Base-by-base conservation (phyloP, 2,888 invertebrate species). In the Diloba caeruleocephala region DNA sequence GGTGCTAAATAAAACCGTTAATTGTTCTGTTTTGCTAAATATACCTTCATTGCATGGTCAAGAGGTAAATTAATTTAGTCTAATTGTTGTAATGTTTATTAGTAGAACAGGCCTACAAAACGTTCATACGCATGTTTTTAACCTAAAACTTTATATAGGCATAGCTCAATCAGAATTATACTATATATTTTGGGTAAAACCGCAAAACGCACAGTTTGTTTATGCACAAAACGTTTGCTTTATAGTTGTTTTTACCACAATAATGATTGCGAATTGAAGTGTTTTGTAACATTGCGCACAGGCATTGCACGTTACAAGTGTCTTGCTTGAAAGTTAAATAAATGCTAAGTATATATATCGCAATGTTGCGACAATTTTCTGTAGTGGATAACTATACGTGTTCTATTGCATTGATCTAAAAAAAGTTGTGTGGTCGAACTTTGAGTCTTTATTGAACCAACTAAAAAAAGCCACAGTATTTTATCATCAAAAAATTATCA, bases 1-100 rank as follows among this genome's bases (percentile, higher is more conserved):
- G 64, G 32, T 58, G 58, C 58, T 67, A 64, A 56, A 64, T 64
- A 61, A 67, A 68, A 69, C 69, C 56, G 55, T 59, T 73, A 71
- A 73, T 74, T 73, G 46, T 76, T 64, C 55, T 73, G 67, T 73
- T 65, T 65, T 67, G 70, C 68, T 75, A 71, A 74, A 78, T 74
- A 71, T 76, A 74, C 60, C 50, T 74, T 67, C 60, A 66, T 66
- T 57, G 49, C 68, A 46, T 64, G 57, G 38, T 32, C 58, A 49
- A 58, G 51, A 66, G 52, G 68, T 76, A 69, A 71, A 76, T 73
- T 71, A 56, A 76, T 78, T 66, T 63, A 66, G 56, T 65, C 41
- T 72, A 77, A 79, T 78, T 79, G 67, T 51, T 68, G 60, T 65
- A 68, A 63, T 64, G 58, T 72, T 63, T 41, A 66, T 74, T 66